Percentiles rank a stretch among this genome's conserved stretches.
These are phyloP conservation scores for Matsumyia berberina DNA, from an alignment of 2,888 invertebrate species.

Conservation along the genomic window DNA sequence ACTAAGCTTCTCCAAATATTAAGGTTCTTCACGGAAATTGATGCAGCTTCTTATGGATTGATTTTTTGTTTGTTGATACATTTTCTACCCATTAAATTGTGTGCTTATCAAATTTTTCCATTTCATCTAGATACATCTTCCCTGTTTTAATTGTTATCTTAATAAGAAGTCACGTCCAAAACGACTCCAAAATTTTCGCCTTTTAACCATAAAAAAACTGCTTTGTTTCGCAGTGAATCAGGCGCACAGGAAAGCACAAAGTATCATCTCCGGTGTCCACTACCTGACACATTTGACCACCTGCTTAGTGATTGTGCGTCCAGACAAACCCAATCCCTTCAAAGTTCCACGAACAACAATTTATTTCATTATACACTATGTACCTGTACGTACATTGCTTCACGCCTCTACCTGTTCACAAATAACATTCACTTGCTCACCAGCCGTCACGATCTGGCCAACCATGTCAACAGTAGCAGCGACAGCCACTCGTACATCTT, in stretches of 20 bases:
- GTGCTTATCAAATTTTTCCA: background rate
- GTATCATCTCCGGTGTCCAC: slow-evolving; percentile 26
- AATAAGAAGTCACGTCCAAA: slow-evolving; percentile 1
- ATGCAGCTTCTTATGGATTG: too few species aligned
- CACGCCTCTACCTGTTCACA: slow-evolving; percentile 17
- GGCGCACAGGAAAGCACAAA: slow-evolving; percentile 9
- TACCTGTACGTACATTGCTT: background rate
- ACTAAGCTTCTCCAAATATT: too few species aligned
- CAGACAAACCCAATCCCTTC: slow-evolving; percentile 24
- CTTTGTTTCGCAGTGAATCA: background rate
- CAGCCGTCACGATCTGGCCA: slow-evolving; percentile 25
- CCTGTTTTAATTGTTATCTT: background rate
- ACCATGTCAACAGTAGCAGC: slow-evolving; percentile 14
- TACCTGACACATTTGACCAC: slow-evolving; percentile 16
- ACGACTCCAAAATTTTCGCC: background rate
- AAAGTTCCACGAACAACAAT: background rate
- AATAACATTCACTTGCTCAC: slow-evolving; percentile 35
- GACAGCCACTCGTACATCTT: slow-evolving; percentile 46
- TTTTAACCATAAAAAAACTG: background rate
- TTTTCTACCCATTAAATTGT: too few species aligned
- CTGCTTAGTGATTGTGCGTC: slow-evolving; percentile 24
- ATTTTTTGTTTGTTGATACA: too few species aligned
- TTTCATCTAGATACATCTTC: background rate
- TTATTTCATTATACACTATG: slow-evolving; percentile 26
- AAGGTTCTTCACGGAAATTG: too few species aligned